These are phyloP conservation scores for Aphidius gifuensis DNA, from an alignment of 1,140 invertebrate genomes.

Conservation along the genomic window DNA sequence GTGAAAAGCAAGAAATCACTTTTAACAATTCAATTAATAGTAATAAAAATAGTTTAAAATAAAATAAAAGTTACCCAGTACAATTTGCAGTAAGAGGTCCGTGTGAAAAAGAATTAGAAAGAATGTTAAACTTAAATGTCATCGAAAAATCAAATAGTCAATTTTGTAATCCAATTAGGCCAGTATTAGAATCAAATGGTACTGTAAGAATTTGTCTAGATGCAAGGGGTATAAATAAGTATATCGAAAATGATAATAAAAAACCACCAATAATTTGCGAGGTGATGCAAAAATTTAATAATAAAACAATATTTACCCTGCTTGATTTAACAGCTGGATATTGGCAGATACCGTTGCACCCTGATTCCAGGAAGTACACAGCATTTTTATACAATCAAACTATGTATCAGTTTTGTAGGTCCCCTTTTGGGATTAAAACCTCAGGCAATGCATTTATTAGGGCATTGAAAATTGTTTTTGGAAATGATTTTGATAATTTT, in stretches of 20 bases:
- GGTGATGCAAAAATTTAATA: slow-evolving; percentile 4
- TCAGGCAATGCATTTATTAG: neutral
- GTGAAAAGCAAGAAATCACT: no score
- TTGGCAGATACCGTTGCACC: slow-evolving; percentile 1
- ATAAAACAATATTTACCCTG: neutral
- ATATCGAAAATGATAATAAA: slow-evolving; percentile 6
- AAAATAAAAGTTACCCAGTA: neutral
- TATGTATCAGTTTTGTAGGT: neutral
- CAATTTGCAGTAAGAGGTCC: neutral
- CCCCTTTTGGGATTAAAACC: no score
- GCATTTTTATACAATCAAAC: neutral
- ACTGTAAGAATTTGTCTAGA: neutral
- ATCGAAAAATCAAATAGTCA: slow-evolving; percentile 3
- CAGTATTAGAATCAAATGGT: neutral
- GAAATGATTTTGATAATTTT: neutral
- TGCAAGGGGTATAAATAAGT: neutral
- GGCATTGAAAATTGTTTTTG: neutral
- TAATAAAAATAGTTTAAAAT: no score
- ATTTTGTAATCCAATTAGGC: slow-evolving; percentile 2
- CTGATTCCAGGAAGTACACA: neutral
- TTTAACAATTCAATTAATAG: no score
- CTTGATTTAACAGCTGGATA: slow-evolving; percentile 9
- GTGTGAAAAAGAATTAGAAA: slow-evolving; percentile 10
- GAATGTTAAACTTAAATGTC: neutral
- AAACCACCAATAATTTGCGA: neutral